These are phyloP conservation scores for Oreortyx pictus DNA, from an alignment of 2,797 vertebrate species.

Conservation along the genomic window DNA sequence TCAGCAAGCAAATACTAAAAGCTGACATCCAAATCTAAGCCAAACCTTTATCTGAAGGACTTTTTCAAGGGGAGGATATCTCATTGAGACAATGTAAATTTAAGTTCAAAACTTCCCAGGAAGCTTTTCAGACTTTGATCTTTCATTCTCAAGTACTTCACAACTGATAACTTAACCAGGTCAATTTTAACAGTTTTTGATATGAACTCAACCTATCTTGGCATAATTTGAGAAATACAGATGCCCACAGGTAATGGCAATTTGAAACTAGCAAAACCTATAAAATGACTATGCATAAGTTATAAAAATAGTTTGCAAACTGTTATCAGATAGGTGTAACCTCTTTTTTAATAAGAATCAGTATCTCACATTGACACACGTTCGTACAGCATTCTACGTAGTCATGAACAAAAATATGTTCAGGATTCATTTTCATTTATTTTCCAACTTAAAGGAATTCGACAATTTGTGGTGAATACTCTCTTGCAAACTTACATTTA, in stretches of 20 bases:
- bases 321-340: not conserved
- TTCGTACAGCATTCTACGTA: not conserved
- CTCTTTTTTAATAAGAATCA: not conserved
- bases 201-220: not conserved
- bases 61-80: not conserved
- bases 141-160: not conserved
- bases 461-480: not conserved
- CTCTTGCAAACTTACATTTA: not conserved
- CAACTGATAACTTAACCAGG: not conserved
- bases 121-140: not conserved
- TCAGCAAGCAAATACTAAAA: not conserved
- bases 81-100: not conserved
- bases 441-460: not conserved
- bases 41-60: not conserved
- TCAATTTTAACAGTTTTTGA: not conserved
- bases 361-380: not conserved
- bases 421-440: not conserved
- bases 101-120: not conserved
- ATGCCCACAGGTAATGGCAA: not conserved
- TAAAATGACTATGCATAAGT: not conserved
- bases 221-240: not conserved
- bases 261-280: not conserved
- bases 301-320: not conserved
- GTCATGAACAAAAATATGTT: not conserved
- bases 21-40: not conserved